Conservation (phyloP, 2,113 vertebrate genomes). For the Odontophorus gujanensis region DNA sequence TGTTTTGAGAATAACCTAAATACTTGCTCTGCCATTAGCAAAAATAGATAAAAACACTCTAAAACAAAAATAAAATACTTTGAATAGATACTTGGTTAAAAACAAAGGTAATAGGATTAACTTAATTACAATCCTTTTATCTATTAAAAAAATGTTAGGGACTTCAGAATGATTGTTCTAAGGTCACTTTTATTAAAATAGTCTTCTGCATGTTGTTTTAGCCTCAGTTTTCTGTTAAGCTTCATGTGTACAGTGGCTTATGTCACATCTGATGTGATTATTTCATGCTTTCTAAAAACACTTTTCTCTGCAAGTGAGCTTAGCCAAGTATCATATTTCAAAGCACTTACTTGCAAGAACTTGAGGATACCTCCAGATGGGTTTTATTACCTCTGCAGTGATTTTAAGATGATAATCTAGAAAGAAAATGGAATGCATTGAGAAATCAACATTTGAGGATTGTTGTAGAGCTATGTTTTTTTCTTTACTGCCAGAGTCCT, state of each 20-base stretch:
- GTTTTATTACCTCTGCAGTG: neutral
- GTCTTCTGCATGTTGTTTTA: neutral
- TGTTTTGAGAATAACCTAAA: neutral
- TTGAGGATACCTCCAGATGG: neutral
- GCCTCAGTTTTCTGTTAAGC: neutral
- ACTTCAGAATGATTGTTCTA: neutral
- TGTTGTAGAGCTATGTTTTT: neutral
- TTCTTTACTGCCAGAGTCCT: neutral
- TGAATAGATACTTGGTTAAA: neutral
- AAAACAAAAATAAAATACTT: neutral
- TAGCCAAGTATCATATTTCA: neutral
- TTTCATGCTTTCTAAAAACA: neutral
- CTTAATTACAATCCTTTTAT: neutral
- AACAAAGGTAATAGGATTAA: neutral
- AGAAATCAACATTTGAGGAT: neutral
- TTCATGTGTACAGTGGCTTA: neutral
- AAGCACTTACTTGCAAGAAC: neutral
- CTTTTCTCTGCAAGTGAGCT: neutral
- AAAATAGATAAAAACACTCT: neutral
- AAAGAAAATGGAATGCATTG: neutral
- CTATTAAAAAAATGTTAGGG: neutral
- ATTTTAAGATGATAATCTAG: neutral
- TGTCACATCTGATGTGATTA: neutral
- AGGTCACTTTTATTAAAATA: neutral
- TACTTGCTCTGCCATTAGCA: neutral